phyloP scores from a whole-genome alignment of 92 coral and sea anemone genomes.

The Porites divaricata region DNA sequence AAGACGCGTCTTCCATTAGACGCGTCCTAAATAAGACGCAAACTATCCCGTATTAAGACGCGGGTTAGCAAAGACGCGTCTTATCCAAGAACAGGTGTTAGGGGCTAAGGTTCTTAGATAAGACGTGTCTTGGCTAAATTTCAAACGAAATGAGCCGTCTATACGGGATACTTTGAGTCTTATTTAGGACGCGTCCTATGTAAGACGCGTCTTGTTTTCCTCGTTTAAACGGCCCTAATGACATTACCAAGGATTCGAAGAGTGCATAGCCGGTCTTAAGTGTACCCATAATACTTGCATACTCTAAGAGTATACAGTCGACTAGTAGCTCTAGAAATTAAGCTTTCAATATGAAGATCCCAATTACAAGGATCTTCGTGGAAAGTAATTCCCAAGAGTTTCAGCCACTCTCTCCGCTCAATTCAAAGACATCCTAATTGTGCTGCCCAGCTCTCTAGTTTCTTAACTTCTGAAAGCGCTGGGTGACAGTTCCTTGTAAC shows the following conservation, averaged over 20 bases:
- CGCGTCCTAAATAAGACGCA: no score
- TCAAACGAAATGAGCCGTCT: no score
- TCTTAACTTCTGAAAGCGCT: neutral
- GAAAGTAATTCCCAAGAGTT: conserved; percentile 54
- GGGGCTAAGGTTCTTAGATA: no score
- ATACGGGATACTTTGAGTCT: no score
- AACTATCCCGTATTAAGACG: no score
- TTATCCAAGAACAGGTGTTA: no score
- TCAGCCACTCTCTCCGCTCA: conserved; percentile 32
- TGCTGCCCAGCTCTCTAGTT: conserved; percentile 44
- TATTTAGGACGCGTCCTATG: no score
- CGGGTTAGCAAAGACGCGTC: no score
- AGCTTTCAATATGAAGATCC: conserved; percentile 35
- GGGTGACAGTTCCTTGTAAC: conserved; percentile 15
- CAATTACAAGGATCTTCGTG: conserved; percentile 43
- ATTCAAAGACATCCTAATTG: conserved; percentile 45
- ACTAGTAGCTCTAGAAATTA: conserved; percentile 50
- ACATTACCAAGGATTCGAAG: conserved; percentile 46
- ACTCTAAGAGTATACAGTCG: conserved; percentile 51
- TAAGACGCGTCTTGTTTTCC: no score
- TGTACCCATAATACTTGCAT: conserved; percentile 59
- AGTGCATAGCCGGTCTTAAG: conserved; percentile 38
- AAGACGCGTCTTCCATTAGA: no score
- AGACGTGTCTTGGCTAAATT: no score
- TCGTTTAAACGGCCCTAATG: no score